These are phyloP conservation scores for Cataglyphis cursor DNA, from an alignment of 2,888 invertebrate species.

Conservation along the genomic window DNA sequence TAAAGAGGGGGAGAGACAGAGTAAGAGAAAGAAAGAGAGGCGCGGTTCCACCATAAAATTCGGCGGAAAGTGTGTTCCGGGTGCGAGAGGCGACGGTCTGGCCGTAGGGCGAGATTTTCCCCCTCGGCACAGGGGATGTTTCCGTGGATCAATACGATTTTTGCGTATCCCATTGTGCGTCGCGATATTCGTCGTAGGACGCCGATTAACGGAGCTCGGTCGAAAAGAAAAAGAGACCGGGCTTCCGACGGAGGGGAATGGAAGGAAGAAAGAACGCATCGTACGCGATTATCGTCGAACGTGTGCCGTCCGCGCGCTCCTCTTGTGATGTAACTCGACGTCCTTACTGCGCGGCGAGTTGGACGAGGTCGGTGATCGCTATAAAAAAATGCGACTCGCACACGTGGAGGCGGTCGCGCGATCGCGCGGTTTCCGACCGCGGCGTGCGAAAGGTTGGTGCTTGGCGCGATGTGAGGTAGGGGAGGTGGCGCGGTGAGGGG, in stretches of 20 bases:
- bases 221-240: not conserved
- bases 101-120: constrained; percentile 39
- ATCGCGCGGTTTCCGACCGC: constrained; percentile 75
- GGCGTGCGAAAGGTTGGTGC: constrained; percentile 51
- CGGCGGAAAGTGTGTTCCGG: constrained; percentile 38
- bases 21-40: constrained; percentile 35
- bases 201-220: not conserved
- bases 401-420: constrained; percentile 85
- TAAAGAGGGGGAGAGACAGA: constrained; percentile 5
- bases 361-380: constrained; percentile 90
- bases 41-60: constrained; percentile 44
- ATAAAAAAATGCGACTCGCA: constrained; percentile 87
- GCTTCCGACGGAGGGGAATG: not conserved
- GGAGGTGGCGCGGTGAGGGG: not conserved
- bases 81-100: constrained; percentile 19
- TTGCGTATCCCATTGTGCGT: constrained; percentile 36
- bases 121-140: constrained; percentile 35
- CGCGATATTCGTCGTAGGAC: constrained; percentile 14
- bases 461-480: not conserved
- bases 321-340: constrained; percentile 84
- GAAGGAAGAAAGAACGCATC: constrained; percentile 16
- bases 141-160: constrained; percentile 53
- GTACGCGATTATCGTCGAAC: constrained; percentile 42
- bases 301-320: constrained; percentile 37
- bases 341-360: constrained; percentile 89